Conservation (phyloP, 2,888 invertebrate species). For the Cheilosia vulpina region DNA sequence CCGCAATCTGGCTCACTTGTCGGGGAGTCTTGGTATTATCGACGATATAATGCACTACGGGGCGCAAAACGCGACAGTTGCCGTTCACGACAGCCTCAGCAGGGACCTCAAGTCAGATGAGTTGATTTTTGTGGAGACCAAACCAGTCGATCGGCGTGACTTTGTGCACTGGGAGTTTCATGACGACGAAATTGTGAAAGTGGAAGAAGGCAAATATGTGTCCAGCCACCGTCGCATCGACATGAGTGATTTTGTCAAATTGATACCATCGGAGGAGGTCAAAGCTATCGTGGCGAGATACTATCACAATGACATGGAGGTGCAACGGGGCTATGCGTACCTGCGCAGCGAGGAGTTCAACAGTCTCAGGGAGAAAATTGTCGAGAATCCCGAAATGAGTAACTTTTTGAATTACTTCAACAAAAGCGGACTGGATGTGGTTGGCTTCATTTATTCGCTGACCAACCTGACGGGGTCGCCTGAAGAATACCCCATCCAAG, state of each 20-base stretch:
- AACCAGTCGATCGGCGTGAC: slow-evolving; percentile 56
- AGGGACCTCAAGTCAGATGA: slow-evolving; percentile 78
- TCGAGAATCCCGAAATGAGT: slow-evolving; percentile 80
- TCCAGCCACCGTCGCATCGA: slow-evolving; percentile 76
- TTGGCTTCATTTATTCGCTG: slow-evolving; percentile 78
- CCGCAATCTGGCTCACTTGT: slow-evolving; percentile 47
- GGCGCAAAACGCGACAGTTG: slow-evolving; percentile 45
- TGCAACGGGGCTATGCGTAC: slow-evolving; percentile 80
- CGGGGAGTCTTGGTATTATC: slow-evolving; percentile 66
- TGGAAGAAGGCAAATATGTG: slow-evolving; percentile 37
- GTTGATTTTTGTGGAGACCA: slow-evolving; percentile 78
- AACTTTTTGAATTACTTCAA: slow-evolving; percentile 80
- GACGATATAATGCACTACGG: slow-evolving; percentile 70
- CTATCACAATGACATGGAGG: slow-evolving; percentile 80
- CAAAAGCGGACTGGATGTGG: slow-evolving; percentile 81
- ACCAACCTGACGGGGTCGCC: slow-evolving; percentile 77
- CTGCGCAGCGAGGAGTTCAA: slow-evolving; percentile 79
- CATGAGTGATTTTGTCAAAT: slow-evolving; percentile 80
- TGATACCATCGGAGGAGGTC: slow-evolving; percentile 81
- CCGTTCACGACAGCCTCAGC: slow-evolving; percentile 57
- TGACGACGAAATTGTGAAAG: slow-evolving; percentile 62
- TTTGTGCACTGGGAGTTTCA: slow-evolving; percentile 68
- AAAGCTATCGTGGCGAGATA: slow-evolving; percentile 79
- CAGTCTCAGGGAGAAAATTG: slow-evolving; percentile 78
- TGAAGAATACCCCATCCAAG: slow-evolving; percentile 34